A percentile compares a stretch with the other conserved stretches of the same genome.
These are phyloP conservation scores for Danio aesculapii DNA, from an alignment of 2,797 vertebrate species.

Conservation along the genomic window DNA sequence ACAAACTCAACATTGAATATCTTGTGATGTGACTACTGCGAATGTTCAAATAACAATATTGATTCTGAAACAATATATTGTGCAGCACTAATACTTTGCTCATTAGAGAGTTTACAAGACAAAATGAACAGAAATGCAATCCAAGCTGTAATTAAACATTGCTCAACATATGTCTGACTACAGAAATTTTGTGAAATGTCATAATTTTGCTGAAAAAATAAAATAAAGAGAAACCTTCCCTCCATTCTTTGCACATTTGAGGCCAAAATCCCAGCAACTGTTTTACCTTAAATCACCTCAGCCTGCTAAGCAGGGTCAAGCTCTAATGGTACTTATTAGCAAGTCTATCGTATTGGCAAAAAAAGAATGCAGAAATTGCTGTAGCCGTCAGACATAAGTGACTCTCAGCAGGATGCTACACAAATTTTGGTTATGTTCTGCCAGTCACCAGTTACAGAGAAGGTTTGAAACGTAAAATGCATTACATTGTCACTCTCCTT, in stretches of 20 bases:
- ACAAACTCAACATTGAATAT: too few relatives aligned
- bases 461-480: background rate
- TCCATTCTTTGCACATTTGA: background rate
- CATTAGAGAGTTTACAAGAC: too few relatives aligned
- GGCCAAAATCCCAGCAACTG: background rate
- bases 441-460: background rate
- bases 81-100: too few relatives aligned
- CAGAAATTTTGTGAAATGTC: too few relatives aligned
- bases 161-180: too few relatives aligned
- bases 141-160: too few relatives aligned
- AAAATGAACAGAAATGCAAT: too few relatives aligned
- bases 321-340: background rate
- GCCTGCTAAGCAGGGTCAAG: background rate
- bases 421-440: background rate
- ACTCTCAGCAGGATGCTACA: background rate
- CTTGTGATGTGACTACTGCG: too few relatives aligned
- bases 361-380: conserved; percentile 39
- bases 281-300: background rate
- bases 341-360: background rate
- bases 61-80: too few relatives aligned
- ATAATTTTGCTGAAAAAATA: too few relatives aligned
- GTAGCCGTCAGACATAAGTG: background rate
- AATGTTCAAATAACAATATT: too few relatives aligned
- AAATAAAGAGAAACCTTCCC: too few relatives aligned
- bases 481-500: background rate